Conservation (phyloP, 2,113 vertebrate species). For the Hydrolagus affinis region DNA sequence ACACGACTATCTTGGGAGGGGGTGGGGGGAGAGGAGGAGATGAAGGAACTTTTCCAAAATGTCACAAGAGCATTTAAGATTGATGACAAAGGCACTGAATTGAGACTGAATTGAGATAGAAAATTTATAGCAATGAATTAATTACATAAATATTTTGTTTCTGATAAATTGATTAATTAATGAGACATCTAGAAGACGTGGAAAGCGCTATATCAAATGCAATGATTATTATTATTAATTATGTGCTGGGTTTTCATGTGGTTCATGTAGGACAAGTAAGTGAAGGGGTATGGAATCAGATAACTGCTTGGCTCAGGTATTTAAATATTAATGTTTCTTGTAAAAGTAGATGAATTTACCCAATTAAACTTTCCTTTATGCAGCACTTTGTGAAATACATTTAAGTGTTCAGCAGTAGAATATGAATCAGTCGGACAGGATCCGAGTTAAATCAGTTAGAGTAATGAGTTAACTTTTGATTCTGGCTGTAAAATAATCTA, state of each 20-base stretch:
- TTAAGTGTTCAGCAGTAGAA: neutral
- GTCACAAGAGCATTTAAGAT: neutral
- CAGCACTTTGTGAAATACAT: neutral
- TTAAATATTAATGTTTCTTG: conserved; percentile 20
- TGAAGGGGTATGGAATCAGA: neutral
- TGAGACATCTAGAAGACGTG: no score
- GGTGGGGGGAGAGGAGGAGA: neutral
- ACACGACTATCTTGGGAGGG: no score
- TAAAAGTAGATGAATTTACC: neutral
- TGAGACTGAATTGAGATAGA: conserved; percentile 1
- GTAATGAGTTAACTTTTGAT: neutral
- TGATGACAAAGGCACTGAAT: neutral
- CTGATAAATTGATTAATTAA: conserved; percentile 8
- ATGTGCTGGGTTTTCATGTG: neutral
- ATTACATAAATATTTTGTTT: conserved; percentile 21
- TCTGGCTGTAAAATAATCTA: neutral
- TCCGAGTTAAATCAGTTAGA: neutral
- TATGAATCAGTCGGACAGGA: neutral
- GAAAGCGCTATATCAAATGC: no score
- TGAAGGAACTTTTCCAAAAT: neutral
- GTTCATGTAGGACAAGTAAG: conserved; percentile 17
- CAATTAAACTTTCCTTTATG: neutral
- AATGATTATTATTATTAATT: neutral
- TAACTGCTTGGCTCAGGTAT: conserved; percentile 4
- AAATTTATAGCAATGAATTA: conserved; percentile 7